Conservation (phyloP, 2,113 vertebrate species). For the Anoplopoma fimbria region DNA sequence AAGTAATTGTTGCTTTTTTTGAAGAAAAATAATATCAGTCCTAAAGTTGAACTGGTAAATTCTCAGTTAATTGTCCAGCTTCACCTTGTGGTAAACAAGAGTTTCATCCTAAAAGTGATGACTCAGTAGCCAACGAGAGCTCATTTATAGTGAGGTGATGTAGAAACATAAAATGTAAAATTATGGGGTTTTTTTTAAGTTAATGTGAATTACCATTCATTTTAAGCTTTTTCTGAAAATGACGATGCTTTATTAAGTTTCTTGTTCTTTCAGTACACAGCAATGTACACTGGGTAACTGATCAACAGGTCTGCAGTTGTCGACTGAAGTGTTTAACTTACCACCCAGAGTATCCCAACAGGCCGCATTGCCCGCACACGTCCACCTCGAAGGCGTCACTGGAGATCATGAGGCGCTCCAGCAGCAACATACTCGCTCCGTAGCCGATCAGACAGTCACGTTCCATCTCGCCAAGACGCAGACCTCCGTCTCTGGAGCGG, state of each 20-base stretch:
- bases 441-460: constrained; percentile 98
- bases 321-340: constrained; percentile 71
- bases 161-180: no score
- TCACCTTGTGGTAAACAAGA: background rate
- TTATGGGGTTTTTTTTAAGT: no score
- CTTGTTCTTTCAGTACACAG: background rate
- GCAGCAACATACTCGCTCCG: constrained; percentile 96
- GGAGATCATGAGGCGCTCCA: constrained; percentile 99
- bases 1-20: background rate
- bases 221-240: background rate
- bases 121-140: no score
- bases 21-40: no score
- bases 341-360: constrained; percentile 98
- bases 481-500: constrained; percentile 95
- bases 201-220: background rate
- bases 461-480: constrained; percentile 99
- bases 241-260: background rate
- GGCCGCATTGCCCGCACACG: constrained; percentile 96
- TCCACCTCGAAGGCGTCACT: constrained; percentile 99
- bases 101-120: background rate
- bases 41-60: no score
- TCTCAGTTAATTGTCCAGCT: no score
- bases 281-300: background rate
- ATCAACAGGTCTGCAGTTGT: background rate
- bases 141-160: no score